Base-by-base conservation (phyloP, 2,113 vertebrate genomes). In the Malaclemys terrapin region DNA sequence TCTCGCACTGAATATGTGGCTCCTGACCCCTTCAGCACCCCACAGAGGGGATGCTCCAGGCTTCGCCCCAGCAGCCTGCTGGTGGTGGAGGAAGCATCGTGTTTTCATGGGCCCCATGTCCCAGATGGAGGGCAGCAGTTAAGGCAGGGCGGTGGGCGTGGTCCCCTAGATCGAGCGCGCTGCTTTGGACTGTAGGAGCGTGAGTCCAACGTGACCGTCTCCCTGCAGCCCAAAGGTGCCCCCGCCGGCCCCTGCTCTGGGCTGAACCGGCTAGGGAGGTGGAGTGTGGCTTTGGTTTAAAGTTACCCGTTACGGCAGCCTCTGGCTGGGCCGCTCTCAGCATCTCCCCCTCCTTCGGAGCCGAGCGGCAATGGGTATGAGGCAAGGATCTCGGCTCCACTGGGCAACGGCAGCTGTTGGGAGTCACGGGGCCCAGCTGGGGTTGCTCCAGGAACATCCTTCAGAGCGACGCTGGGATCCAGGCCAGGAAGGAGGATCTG, bases 201-300 rank as follows among this genome's bases (percentile, higher is more conserved):
- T 10, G 19, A 9, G n/a, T 38, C n/a, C n/a, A 10, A 38, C 3
- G 65, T 10, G n/a, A 17, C n/a, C 4, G 2, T 35, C n/a, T n/a
- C 16, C 62, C 31, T 35, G 8, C 16, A n/a, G 65, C 35, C 20
- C 65, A 69, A 8, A 20, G 8, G 8, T n/a, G 65, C 65, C 17
- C 65, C 65, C 62, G 16, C 17, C 12, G 3, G 19, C 65, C 35
- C 35, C 62, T 4, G 7, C 62, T 69, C 19, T n/a, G 62, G 59
- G 62, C 16, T 42, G 25, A 88, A 27, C 11, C 49, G 20, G 62
- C 14, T 16, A 38, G 19, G 19, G 35, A 65, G n/a, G 59, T 47
- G 80, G 81, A 88, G 72, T 49, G 54, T 69, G 47, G n/a, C 14
- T 53, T 22, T 10, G 42, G 80, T 80, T 31, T 45, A 8, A 47